A percentile compares a stretch with the other conserved stretches of the same genome.
Conservation (phyloP, 1,140 invertebrate species). For the Magallana angulata region DNA sequence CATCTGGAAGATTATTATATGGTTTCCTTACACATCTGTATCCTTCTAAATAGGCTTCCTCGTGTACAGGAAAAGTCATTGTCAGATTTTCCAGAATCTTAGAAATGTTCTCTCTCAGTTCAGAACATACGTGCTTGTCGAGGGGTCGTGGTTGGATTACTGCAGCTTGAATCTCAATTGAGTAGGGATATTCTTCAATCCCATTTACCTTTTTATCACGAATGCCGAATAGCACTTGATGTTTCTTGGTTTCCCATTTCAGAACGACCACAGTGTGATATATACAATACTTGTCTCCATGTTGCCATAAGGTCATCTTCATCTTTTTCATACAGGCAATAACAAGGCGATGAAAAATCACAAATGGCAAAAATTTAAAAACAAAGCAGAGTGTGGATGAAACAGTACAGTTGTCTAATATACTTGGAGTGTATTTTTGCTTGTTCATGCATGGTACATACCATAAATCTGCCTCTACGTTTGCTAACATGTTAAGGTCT, state of each 20-base stretch:
- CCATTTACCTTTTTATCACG: not conserved
- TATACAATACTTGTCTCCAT: not conserved
- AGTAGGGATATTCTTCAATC: not conserved
- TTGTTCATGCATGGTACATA: constrained; percentile 1
- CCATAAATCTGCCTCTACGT: not conserved
- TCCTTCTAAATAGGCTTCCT: not conserved
- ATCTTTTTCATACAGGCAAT: not conserved
- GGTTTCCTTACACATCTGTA: not conserved
- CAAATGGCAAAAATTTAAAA: not conserved
- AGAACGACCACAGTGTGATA: not conserved
- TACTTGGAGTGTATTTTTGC: not conserved
- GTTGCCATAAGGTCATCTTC: not conserved
- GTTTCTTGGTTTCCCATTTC: not conserved
- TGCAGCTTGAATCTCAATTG: not conserved
- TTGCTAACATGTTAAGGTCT: constrained; percentile 10
- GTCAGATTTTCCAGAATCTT: not conserved
- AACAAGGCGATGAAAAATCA: constrained; percentile 4
- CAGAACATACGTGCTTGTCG: not conserved
- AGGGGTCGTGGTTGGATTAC: not conserved
- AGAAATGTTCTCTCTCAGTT: not conserved
- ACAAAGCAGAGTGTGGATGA: not conserved
- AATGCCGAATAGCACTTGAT: not conserved
- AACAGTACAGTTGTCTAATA: not conserved
- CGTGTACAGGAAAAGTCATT: not conserved
- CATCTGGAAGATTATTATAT: not conserved